A percentile compares a stretch with the other conserved stretches of the same genome.
These are phyloP conservation scores for Nebria ingens DNA, from an alignment of 1,140 invertebrate species.

Conservation along the genomic window DNA sequence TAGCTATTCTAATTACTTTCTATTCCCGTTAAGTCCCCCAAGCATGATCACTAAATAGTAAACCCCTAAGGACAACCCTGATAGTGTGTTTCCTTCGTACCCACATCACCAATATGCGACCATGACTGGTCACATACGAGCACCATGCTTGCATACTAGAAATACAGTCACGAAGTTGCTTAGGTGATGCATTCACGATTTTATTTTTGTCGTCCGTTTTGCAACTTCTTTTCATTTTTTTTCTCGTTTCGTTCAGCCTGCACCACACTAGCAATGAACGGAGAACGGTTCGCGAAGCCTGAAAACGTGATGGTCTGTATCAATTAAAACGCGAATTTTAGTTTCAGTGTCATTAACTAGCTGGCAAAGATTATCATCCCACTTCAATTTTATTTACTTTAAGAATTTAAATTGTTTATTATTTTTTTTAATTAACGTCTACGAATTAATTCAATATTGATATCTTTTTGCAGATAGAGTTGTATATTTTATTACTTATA, in stretches of 20 bases:
- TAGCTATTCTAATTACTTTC: too few relatives aligned
- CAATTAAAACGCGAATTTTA: slow-evolving; percentile 6
- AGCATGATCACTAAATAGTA: too few relatives aligned
- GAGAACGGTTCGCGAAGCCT: neutral
- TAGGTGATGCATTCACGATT: slow-evolving; percentile 9
- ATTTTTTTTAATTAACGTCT: slow-evolving; percentile 5
- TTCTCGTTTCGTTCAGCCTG: neutral
- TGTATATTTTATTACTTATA: too few relatives aligned
- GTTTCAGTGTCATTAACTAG: slow-evolving; percentile 5
- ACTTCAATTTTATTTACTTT: neutral
- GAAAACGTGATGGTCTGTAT: neutral
- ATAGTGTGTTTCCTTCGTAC: too few relatives aligned
- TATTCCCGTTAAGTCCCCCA: too few relatives aligned
- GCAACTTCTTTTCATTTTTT: neutral
- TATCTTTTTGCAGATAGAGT: too few relatives aligned
- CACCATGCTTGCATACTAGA: neutral
- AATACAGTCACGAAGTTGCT: neutral
- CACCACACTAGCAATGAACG: too few relatives aligned
- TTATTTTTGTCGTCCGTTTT: neutral
- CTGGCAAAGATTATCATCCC: slow-evolving; percentile 1
- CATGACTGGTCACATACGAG: neutral
- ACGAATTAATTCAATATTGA: too few relatives aligned
- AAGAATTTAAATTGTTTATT: neutral
- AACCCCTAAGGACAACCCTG: too few relatives aligned
- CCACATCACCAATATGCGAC: too few relatives aligned